These are phyloP conservation scores for Scatophagus argus DNA, from an alignment of 2,113 vertebrate species.

Conservation along the genomic window DNA sequence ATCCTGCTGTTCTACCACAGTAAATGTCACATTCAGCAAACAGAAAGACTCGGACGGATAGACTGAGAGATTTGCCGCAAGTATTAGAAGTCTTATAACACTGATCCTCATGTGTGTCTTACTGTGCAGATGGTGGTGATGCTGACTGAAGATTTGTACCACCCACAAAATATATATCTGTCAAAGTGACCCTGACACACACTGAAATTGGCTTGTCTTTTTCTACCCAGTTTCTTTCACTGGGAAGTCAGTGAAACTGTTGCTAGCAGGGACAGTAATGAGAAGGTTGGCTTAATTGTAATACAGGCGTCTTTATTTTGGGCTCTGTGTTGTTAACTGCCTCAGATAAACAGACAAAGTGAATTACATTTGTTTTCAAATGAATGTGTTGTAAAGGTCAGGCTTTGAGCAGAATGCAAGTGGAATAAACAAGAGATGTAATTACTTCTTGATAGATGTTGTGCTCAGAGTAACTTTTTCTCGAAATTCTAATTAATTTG, in stretches of 20 bases:
- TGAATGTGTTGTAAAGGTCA: slow-evolving; percentile 61
- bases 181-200: slow-evolving; percentile 17
- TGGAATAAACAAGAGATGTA: slow-evolving; percentile 48
- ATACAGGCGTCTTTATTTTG: slow-evolving; percentile 53
- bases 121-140: background rate
- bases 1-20: background rate
- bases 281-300: slow-evolving; percentile 49
- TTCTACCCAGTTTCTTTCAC: slow-evolving; percentile 37
- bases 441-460: slow-evolving; percentile 41
- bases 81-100: background rate
- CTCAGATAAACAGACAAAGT: slow-evolving; percentile 51
- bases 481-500: slow-evolving; percentile 26
- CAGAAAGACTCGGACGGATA: background rate
- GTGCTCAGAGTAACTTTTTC: slow-evolving; percentile 27
- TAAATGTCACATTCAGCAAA: slow-evolving; percentile 27
- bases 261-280: slow-evolving; percentile 43
- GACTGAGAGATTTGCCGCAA: background rate
- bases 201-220: slow-evolving; percentile 14
- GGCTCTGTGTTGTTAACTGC: slow-evolving; percentile 47
- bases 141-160: slow-evolving; percentile 22
- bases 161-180: slow-evolving; percentile 19
- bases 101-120: background rate
- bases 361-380: slow-evolving; percentile 48
- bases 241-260: slow-evolving; percentile 19
- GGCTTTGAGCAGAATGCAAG: slow-evolving; percentile 40